Conservation (phyloP, 2,888 invertebrate species). For the Drosophila rellima region DNA sequence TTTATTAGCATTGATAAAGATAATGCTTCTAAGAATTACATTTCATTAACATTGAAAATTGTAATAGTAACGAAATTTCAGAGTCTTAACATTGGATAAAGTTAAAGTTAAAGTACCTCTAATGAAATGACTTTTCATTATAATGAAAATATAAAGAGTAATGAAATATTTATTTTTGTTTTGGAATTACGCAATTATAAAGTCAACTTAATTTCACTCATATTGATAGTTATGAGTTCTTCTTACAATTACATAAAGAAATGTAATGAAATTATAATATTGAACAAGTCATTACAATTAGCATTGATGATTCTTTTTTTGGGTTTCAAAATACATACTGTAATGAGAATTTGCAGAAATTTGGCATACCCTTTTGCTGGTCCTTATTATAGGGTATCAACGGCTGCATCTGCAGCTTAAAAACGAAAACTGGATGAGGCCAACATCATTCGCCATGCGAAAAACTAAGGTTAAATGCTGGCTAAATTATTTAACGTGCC, state of each 20-base stretch:
- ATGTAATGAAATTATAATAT: not conserved
- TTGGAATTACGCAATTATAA: not conserved
- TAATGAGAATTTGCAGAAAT: not conserved
- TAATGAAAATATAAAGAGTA: not conserved
- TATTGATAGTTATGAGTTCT: not conserved
- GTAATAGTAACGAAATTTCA: not conserved
- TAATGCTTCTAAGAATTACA: not conserved
- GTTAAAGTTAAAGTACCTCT: no score
- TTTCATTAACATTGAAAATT: not conserved
- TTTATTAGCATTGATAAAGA: no score
- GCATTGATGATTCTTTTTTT: not conserved
- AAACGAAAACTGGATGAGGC: slow-evolving; percentile 15
- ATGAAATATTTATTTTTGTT: not conserved
- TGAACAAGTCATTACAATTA: no score
- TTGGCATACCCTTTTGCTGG: not conserved
- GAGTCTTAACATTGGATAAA: no score
- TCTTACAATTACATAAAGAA: not conserved
- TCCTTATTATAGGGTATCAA: not conserved
- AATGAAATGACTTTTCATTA: no score
- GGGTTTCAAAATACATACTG: not conserved
- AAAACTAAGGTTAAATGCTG: slow-evolving; percentile 83
- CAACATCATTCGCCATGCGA: slow-evolving; percentile 46
- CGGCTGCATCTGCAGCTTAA: not conserved
- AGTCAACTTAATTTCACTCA: not conserved
- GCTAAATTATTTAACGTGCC: slow-evolving; percentile 85